Evolutionary conservation across 2,797 vertebrate species (phyloP), one percentile per base, ranked within the genome.

Genomic region (Peromyscus melanophrys): DNA sequence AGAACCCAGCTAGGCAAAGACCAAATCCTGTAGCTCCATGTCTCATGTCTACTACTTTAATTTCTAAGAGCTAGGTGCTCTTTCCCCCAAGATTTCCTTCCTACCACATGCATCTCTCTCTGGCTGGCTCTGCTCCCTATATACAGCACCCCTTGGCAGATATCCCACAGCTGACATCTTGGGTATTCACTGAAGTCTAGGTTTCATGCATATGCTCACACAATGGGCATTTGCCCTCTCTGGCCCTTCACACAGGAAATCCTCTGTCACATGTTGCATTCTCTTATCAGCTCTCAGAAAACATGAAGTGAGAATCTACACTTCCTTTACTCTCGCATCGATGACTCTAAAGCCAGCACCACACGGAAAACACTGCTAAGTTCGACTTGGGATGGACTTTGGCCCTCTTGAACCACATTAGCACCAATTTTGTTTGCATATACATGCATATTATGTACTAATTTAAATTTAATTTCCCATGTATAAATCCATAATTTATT

Each of bases 381-480:
- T 63, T 4, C n/a, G 43, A 12, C 2, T 86, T n/a, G 19, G 63
- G 43, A 34, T 69, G 43, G 21, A 69, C 43, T 12, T 7, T 52
- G 63, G 63, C 46, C 34, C 12, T 52, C 83, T 27, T 37, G 63
- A 69, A 69, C 31, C 31, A 52, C 63, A 52, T 86, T 52, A 52
- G 21, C 12, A 16, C 21, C 31, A n/a, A 52, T 52, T n/a, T 86
- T 69, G 23, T 69, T 86, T 52, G 63, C 83, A 86, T 69, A 9
- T 23, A 67, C 19, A 55, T 2, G 7, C 40, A 13, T 95, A 90
- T 29, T 84, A 75, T 49, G 84, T 61, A 59, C 21, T 92, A 78
- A 94, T 85, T 96, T 93, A 96, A 88, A 94, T 90, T 61, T 85
- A 85, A 14, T 34, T 81, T 77, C 43, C 27, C 10, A 81, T 61